Conservation (phyloP, 2,797 vertebrate genomes). For the Propithecus perrieri region DNA sequence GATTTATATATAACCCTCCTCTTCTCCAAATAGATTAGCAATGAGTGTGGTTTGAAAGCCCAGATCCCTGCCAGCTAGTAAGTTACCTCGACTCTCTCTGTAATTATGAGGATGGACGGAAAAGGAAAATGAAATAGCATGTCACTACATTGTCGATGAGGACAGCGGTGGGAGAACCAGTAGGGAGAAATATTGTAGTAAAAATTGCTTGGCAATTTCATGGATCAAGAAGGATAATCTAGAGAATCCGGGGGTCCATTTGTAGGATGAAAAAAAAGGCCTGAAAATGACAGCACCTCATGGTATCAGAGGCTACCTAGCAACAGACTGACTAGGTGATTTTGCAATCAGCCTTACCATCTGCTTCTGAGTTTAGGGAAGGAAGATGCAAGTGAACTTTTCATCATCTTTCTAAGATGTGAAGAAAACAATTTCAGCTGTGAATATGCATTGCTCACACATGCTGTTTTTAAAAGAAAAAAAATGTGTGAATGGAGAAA, state of each 20-base stretch:
- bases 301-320: not conserved
- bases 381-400: not conserved
- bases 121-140: not conserved
- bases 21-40: not conserved
- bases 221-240: not conserved
- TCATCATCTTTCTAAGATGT: slow-evolving; percentile 25
- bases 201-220: not conserved
- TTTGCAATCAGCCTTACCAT: not conserved
- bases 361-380: slow-evolving; percentile 1
- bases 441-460: not conserved
- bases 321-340: not conserved
- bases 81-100: not conserved
- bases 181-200: not conserved
- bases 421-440: slow-evolving; percentile 38
- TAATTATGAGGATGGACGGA: not conserved
- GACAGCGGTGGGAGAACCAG: not conserved
- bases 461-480: slow-evolving; percentile 44
- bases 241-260: not conserved
- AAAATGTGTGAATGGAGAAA: slow-evolving; percentile 36
- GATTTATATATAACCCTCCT: not conserved
- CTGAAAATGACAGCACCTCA: not conserved
- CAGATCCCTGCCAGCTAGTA: not conserved
- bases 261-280: not conserved
- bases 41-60: not conserved
- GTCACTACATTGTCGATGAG: too few species aligned